These are phyloP conservation scores for Myotis pilosus DNA, from an alignment of 2,797 vertebrate species.

Conservation along the genomic window DNA sequence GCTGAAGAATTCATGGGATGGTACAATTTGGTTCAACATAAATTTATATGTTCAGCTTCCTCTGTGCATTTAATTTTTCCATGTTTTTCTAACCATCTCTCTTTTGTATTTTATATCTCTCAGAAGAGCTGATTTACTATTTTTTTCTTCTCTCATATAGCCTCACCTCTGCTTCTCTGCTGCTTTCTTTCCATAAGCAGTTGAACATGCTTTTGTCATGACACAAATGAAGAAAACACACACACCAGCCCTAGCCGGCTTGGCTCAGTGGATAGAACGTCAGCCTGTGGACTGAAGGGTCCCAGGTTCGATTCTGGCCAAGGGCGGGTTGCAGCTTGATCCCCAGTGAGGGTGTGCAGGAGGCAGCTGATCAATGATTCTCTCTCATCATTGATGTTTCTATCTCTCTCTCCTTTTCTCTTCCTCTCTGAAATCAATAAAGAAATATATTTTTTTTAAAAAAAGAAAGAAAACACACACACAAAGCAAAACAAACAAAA, in stretches of 20 bases:
- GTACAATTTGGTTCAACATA: background rate
- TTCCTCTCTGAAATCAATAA: no score
- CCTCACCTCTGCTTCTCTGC: background rate
- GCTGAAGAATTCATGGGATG: background rate
- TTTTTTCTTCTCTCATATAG: background rate
- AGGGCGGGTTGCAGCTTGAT: no score
- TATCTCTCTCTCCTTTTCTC: no score
- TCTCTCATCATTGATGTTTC: no score
- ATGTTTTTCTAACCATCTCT: background rate
- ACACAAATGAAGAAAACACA: background rate
- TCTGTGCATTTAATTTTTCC: background rate
- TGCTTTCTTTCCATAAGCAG: background rate
- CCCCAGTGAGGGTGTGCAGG: no score
- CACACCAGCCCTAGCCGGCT: background rate
- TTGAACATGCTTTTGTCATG: background rate
- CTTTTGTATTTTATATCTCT: background rate
- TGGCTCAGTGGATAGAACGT: no score
- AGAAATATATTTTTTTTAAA: no score
- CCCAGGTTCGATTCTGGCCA: no score
- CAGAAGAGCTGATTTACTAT: background rate
- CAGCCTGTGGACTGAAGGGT: no score
- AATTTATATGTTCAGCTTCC: background rate
- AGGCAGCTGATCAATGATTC: no score
- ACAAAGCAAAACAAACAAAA: background rate
- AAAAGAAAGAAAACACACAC: background rate